A percentile compares a stretch with the other conserved stretches of the same genome.
These are phyloP conservation scores for Corbicula japonica DNA, from an alignment of 2,888 invertebrate genomes.

Conservation along the genomic window DNA sequence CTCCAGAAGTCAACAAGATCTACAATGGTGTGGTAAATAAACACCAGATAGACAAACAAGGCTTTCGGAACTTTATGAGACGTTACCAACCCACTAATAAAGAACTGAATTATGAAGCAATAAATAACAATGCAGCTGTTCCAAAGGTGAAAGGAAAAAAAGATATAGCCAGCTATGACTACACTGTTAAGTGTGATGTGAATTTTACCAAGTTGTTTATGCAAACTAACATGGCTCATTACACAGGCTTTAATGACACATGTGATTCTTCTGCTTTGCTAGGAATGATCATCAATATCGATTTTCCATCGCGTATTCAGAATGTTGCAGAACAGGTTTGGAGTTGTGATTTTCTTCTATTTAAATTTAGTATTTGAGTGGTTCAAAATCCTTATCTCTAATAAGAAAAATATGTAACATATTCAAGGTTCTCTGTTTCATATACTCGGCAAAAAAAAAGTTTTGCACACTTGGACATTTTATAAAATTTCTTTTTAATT, in stretches of 20 bases:
- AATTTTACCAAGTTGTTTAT: constrained; percentile 51
- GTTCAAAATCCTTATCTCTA: too few relatives aligned
- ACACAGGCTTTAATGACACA: constrained; percentile 40
- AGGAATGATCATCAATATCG: constrained; percentile 29
- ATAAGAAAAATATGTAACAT: too few relatives aligned
- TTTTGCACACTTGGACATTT: too few relatives aligned
- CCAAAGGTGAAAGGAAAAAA: not conserved
- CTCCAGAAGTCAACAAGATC: constrained; percentile 2
- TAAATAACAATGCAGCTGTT: not conserved
- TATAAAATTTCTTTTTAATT: too few relatives aligned
- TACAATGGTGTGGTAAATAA: constrained; percentile 10
- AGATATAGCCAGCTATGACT: constrained; percentile 24
- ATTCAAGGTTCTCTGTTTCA: too few relatives aligned
- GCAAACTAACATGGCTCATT: constrained; percentile 39
- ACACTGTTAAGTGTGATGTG: constrained; percentile 25
- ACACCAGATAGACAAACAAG: constrained; percentile 38
- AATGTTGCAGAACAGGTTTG: constrained; percentile 13
- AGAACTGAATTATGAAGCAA: constrained; percentile 44
- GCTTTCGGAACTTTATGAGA: not conserved
- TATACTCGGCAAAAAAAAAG: too few relatives aligned
- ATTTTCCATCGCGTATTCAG: constrained; percentile 4
- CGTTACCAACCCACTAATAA: not conserved
- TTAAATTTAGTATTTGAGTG: too few relatives aligned
- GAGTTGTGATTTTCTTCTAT: too few relatives aligned
- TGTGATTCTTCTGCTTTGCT: constrained; percentile 44